Base-by-base conservation (phyloP, 2,797 vertebrate genomes). In the Craterocephalus amniculus region DNA sequence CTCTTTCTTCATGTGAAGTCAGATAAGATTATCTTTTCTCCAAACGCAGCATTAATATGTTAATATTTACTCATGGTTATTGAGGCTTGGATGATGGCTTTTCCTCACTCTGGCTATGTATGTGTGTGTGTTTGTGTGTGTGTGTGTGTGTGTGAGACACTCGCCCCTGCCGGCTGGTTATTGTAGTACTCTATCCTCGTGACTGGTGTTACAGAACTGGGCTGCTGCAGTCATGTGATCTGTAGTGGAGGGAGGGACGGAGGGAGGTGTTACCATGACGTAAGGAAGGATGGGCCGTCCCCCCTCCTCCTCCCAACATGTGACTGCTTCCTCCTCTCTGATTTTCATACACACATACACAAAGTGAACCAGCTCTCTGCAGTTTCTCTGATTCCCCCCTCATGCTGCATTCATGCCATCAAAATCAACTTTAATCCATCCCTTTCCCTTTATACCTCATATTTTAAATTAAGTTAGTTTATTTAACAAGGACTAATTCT, bases 221-320 rank as follows among this genome's bases (percentile, higher is more conserved):
- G 84, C 81, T 91, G 88, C 94, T 94, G 92, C 95, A 93, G 96
- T 97, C 96, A 97, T 96, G 96, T 96, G 94, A 93, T 91, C 90
- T 86, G 89, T 94, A 95, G 93, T 90, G 92, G 76, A 84, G 85
- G 75, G 79, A 74, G 81, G 76, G 70, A 40, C 55, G 58, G 65
- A 66, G 43, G 57, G 57, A 72, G 86, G 88, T 90, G 87, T 87
- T 74, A 40, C 60, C 1, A 1, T 90, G 89, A 91, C 85, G 87
- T 88, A 56, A 9, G 16, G 2, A 58, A 14, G 75, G 83, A 74
- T 72, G 65, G 72, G 20, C 75, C 18, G 76, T 3, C 65, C 74
- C 48, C 18, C 78, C 74, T 55, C 60, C 71, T 27, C 75, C 24
- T 18, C 58, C 56, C 2, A 76, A 67, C 89, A 90, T 89, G 89